Percentiles rank a stretch among this genome's conserved stretches.
These are phyloP conservation scores for Achatina immaculata DNA, from an alignment of 1,140 invertebrate genomes.

Conservation along the genomic window DNA sequence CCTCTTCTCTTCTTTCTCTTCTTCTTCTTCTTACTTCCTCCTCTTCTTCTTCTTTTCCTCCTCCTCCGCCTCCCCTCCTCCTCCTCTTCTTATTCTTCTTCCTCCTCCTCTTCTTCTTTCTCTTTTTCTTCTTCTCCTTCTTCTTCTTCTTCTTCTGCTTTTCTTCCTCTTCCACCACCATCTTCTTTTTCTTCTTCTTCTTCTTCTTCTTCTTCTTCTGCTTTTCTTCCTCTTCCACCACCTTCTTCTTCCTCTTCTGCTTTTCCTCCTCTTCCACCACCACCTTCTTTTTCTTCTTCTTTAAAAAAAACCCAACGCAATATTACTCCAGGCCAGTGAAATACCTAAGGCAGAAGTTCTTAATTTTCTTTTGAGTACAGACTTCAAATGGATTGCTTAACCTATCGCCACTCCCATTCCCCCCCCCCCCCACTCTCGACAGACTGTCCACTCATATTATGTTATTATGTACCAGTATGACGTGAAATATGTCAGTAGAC, in stretches of 20 bases:
- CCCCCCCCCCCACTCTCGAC: neutral
- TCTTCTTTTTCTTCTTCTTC: too few relatives aligned
- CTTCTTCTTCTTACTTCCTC: neutral
- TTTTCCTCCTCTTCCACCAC: neutral
- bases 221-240: neutral
- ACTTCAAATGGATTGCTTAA: neutral
- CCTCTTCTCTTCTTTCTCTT: neutral
- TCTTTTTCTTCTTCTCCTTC: neutral
- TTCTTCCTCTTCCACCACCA: too few relatives aligned
- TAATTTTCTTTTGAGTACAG: slow-evolving; percentile 2
- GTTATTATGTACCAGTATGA: neutral
- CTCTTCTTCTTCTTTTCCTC: neutral
- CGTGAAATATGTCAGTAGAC: neutral
- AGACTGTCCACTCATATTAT: neutral
- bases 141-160: too few relatives aligned
- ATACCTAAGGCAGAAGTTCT: slow-evolving; percentile 40
- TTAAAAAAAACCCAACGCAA: neutral
- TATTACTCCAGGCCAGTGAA: neutral
- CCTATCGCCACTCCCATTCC: neutral
- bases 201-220: neutral
- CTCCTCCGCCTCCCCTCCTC: too few relatives aligned
- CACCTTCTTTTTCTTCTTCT: neutral
- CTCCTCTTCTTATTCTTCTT: too few relatives aligned
- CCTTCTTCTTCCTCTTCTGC: neutral
- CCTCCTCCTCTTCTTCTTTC: too few relatives aligned